phyloP scores from a whole-genome alignment of 2,888 invertebrate genomes.

The Sarcophaga rosellei region DNA sequence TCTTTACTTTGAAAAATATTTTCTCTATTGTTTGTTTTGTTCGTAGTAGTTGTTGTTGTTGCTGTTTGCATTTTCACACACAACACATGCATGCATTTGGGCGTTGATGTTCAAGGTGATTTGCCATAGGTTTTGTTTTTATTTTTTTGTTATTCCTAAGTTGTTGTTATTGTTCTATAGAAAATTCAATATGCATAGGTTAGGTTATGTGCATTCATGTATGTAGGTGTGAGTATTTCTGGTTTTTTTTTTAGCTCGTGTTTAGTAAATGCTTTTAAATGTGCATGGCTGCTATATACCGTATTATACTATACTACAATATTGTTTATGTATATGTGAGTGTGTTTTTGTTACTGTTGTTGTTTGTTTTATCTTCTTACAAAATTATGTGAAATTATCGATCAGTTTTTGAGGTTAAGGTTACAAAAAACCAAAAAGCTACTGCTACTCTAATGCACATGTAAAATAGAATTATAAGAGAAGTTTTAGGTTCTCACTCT shows the following conservation, averaged over 20 bases:
- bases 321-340: conserved; percentile 3
- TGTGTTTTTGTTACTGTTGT: conserved; percentile 59
- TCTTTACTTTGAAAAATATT: background rate
- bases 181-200: conserved; percentile 53
- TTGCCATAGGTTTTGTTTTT: conserved; percentile 54
- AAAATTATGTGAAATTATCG: conserved; percentile 79
- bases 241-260: conserved; percentile 35
- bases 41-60: conserved; percentile 6
- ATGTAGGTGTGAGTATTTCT: conserved; percentile 15
- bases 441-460: background rate
- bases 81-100: conserved; percentile 64
- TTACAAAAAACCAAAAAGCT: conserved; percentile 38
- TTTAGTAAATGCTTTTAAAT: conserved; percentile 31
- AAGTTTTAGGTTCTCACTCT: background rate
- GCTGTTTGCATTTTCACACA: conserved; percentile 65
- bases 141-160: too few relatives aligned
- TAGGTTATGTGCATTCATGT: conserved; percentile 37
- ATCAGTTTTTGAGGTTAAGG: conserved; percentile 73
- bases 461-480: background rate
- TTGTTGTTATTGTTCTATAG: conserved; percentile 11
- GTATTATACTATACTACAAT: background rate
- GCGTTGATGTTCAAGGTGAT: conserved; percentile 79
- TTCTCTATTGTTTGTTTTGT: conserved; percentile 8
- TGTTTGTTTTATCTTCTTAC: conserved; percentile 42
- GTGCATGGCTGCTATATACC: conserved; percentile 3